Percentiles rank a stretch among this genome's conserved stretches.
phyloP scores from a whole-genome alignment of 1,140 invertebrate species.

The Chelonus insularis region DNA sequence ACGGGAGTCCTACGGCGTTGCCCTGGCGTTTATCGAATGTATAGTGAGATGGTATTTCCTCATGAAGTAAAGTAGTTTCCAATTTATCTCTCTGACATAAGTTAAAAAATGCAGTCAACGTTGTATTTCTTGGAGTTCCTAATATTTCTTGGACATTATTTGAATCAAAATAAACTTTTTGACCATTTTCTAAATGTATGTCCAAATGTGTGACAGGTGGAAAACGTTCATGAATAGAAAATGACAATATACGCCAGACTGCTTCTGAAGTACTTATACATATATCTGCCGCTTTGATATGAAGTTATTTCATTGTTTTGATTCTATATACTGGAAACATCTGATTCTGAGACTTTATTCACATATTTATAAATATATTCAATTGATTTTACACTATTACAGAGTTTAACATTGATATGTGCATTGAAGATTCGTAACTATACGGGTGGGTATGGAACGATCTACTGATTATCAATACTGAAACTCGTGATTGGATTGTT shows the following conservation, averaged over 20 bases:
- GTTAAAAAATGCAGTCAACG: conserved; percentile 43
- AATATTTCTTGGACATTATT: conserved; percentile 29
- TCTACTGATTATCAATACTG: no score
- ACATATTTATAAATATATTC: conserved; percentile 39
- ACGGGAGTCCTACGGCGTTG: conserved; percentile 11
- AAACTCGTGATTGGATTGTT: no score
- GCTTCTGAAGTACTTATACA: conserved; percentile 50
- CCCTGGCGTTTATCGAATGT: conserved; percentile 45
- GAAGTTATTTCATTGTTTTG: no score
- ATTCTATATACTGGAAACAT: conserved; percentile 31
- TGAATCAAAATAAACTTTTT: conserved; percentile 44
- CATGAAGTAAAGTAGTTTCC: conserved; percentile 49
- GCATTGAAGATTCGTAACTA: conserved; percentile 57
- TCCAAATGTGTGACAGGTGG: conserved; percentile 54
- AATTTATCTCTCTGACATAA: conserved; percentile 42
- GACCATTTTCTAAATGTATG: conserved; percentile 51
- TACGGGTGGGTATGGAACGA: conserved; percentile 62
- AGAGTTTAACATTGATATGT: conserved; percentile 41
- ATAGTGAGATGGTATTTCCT: conserved; percentile 50
- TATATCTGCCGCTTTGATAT: conserved; percentile 44
- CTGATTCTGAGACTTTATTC: conserved; percentile 40
- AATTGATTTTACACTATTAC: no score
- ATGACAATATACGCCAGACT: conserved; percentile 54
- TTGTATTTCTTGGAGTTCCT: conserved; percentile 34
- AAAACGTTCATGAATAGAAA: conserved; percentile 51